Evolutionary conservation across 2,113 vertebrate species (phyloP).

Genomic region (Turnix velox): DNA sequence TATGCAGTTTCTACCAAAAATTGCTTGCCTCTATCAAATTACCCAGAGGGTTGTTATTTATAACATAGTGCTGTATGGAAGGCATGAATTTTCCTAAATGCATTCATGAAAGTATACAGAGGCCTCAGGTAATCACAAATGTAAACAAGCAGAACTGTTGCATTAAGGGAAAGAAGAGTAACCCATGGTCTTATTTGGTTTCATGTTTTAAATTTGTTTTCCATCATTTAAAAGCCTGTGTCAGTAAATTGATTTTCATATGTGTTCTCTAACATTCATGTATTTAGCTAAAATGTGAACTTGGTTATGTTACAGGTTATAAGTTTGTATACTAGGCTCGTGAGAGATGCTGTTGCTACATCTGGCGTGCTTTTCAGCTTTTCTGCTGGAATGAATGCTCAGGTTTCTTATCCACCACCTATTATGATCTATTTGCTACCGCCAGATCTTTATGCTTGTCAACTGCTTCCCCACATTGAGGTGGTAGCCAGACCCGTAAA

Average conservation of each 20-base stretch:
- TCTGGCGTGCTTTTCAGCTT: background rate
- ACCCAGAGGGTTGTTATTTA: background rate
- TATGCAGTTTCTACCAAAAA: background rate
- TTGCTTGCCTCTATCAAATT: background rate
- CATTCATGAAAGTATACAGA: background rate
- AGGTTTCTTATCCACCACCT: background rate
- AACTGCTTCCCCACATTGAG: background rate
- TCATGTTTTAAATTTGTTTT: background rate
- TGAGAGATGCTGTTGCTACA: background rate
- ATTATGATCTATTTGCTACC: background rate
- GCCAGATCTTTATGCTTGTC: background rate
- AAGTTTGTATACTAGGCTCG: background rate
- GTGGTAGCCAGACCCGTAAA: background rate
- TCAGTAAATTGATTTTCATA: background rate
- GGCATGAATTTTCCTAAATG: background rate
- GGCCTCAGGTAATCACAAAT: background rate
- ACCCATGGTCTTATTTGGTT: background rate
- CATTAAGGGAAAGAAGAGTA: background rate
- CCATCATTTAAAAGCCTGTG: background rate
- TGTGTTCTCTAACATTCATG: background rate
- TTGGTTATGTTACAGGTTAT: background rate
- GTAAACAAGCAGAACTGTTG: background rate
- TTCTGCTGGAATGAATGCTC: background rate
- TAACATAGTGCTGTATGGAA: background rate
- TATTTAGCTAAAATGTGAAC: background rate